phyloP scores from a whole-genome alignment of 2,888 invertebrate species.

The Eumerus sabulonum region DNA sequence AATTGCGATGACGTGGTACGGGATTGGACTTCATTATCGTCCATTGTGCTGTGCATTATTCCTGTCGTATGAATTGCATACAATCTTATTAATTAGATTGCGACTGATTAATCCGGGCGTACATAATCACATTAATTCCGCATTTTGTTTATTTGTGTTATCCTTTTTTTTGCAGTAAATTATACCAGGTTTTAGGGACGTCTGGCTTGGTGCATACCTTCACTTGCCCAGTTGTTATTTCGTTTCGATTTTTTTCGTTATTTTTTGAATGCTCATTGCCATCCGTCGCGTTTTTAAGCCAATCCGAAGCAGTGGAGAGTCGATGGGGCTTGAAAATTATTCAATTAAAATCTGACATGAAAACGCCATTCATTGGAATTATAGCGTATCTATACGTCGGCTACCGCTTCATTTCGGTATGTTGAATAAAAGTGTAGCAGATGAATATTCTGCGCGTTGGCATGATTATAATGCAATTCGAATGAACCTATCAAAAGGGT shows the following conservation, averaged over 20 bases:
- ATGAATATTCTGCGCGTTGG: constrained; percentile 12
- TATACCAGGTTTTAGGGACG: constrained; percentile 4
- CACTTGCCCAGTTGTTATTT: no score
- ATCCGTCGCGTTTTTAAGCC: constrained; percentile 33
- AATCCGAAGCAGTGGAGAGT: constrained; percentile 26
- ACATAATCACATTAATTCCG: constrained; percentile 61
- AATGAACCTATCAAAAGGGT: constrained; percentile 44
- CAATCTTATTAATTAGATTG: constrained; percentile 67
- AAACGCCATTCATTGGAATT: constrained; percentile 62
- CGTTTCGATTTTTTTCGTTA: neutral
- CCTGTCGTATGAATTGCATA: constrained; percentile 54
- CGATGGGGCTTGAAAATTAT: constrained; percentile 63
- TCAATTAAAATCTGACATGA: constrained; percentile 66
- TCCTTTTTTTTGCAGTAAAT: constrained; percentile 8
- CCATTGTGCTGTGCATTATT: constrained; percentile 59
- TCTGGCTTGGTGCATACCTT: neutral
- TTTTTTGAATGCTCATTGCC: neutral
- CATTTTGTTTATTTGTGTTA: constrained; percentile 62
- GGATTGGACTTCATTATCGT: constrained; percentile 47
- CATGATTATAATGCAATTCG: constrained; percentile 37
- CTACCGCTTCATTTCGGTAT: no score
- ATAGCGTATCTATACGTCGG: constrained; percentile 4
- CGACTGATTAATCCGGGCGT: constrained; percentile 57
- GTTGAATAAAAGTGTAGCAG: no score
- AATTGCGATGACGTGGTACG: constrained; percentile 1